Evolutionary conservation across 2,113 vertebrate genomes (phyloP), one percentile per base, ranked within the genome.

Genomic region (Setophaga kirtlandii): DNA sequence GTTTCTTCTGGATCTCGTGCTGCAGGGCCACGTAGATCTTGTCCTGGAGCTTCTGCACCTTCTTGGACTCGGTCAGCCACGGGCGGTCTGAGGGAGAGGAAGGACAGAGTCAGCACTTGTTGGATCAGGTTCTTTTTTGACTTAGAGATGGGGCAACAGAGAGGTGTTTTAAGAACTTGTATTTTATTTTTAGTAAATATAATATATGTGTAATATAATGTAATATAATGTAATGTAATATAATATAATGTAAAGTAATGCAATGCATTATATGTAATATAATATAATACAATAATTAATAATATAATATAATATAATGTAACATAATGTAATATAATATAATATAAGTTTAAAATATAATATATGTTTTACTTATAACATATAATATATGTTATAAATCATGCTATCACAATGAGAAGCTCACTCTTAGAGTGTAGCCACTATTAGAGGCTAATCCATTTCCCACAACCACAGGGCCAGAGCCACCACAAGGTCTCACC

Each of bases 21-120:
- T 99, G 98, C 95, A 99, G 96, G 56, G 99, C 98, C 86, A 98
- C 73, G 4, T 99, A 99, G 78, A 99, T 97, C 74, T 98, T 99
- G 95, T 99, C 98, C 95, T 99, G 99, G 85, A 99, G 97, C 96
- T 98, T 99, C 94, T 98, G 98, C n/a, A 99, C 98, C 96, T 98
- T 98, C 85, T 98, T 98, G 69, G 98, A 96, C 96, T 99, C 99
- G 0, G 98, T 98, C 71, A 99, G 95, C 98, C 99, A 99, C 0
- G 98, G 98, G 39, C 98, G 98, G 90, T 99, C 99, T 99, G 16
- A 0, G 7, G 87, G 78, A 60, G 31, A 50, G 2, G 6, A 23
- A 11, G 18, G 28, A 19, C 63, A 60, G 44, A 11, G 62, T 41
- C 55, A 60, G 15, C 23, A 8, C n/a, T 21, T 17, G 23, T 5